Evolutionary conservation across 2,888 invertebrate genomes (phyloP).

Genomic region (Nymphalis urticae): DNA sequence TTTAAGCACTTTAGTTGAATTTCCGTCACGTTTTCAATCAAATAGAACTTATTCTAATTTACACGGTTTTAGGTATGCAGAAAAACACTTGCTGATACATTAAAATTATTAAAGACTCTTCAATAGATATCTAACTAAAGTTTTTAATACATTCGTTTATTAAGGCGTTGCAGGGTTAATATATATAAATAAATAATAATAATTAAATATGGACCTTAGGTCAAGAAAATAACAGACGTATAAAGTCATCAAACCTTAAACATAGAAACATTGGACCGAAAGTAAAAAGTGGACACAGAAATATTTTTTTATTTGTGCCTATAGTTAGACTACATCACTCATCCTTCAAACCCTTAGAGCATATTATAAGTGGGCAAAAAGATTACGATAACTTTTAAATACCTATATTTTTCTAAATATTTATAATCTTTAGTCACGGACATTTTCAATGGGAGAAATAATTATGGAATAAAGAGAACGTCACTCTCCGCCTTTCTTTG

Average conservation of each 20-base stretch:
- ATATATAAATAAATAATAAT: too few relatives aligned
- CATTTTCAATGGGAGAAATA: conserved; percentile 22
- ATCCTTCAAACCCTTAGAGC: too few relatives aligned
- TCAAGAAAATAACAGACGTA: too few relatives aligned
- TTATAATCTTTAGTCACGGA: conserved; percentile 14
- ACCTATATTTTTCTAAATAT: conserved; percentile 5
- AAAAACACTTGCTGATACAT: neutral
- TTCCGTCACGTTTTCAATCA: conserved; percentile 19
- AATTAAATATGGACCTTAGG: too few relatives aligned
- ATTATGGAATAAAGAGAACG: conserved; percentile 37
- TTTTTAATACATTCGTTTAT: too few relatives aligned
- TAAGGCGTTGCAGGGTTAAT: too few relatives aligned
- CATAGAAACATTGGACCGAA: neutral
- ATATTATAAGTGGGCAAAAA: too few relatives aligned
- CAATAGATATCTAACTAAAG: too few relatives aligned
- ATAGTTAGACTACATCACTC: too few relatives aligned
- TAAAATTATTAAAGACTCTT: too few relatives aligned
- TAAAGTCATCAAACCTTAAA: too few relatives aligned
- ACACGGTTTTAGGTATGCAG: neutral
- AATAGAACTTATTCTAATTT: conserved; percentile 4
- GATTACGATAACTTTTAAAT: neutral
- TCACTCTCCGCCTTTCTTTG: conserved; percentile 48
- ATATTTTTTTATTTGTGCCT: too few relatives aligned
- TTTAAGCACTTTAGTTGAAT: conserved; percentile 14
- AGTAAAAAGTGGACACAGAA: neutral